Evolutionary conservation across 2,113 vertebrate species (phyloP).

Genomic region (Coptodon bakossiorum): DNA sequence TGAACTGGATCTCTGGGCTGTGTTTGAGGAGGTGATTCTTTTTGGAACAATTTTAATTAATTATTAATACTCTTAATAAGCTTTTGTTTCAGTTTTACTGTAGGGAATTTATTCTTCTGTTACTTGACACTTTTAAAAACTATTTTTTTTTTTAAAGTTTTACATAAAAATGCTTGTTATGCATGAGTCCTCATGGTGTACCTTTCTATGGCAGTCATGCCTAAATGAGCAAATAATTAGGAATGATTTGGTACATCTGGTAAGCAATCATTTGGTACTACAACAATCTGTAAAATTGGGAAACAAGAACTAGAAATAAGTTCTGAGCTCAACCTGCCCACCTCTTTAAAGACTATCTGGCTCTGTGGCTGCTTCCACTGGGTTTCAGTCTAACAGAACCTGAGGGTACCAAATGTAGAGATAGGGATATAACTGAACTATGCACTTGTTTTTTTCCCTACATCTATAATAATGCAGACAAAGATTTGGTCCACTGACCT

Average conservation of each 20-base stretch:
- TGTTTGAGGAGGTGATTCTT: not conserved
- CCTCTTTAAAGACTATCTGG: not conserved
- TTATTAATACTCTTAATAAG: accelerated
- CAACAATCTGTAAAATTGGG: not conserved
- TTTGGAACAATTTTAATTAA: not conserved
- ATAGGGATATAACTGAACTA: not conserved
- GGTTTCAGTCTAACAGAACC: not conserved
- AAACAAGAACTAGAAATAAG: not conserved
- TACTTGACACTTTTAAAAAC: not conserved
- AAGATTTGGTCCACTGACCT: not conserved
- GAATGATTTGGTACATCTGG: not conserved
- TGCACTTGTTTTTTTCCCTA: not conserved
- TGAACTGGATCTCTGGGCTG: not conserved
- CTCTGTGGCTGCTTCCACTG: not conserved
- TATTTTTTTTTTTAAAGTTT: accelerated
- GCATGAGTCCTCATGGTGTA: not conserved
- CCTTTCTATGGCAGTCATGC: not conserved
- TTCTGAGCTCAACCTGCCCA: not conserved
- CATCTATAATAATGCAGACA: not conserved
- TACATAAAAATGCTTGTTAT: not conserved
- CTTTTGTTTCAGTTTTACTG: not conserved
- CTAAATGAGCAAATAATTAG: not conserved
- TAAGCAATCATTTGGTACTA: not conserved
- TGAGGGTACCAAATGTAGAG: not conserved
- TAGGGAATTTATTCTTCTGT: not conserved